These are phyloP conservation scores for Eulithis testata DNA, from an alignment of 2,888 invertebrate genomes.

Conservation along the genomic window DNA sequence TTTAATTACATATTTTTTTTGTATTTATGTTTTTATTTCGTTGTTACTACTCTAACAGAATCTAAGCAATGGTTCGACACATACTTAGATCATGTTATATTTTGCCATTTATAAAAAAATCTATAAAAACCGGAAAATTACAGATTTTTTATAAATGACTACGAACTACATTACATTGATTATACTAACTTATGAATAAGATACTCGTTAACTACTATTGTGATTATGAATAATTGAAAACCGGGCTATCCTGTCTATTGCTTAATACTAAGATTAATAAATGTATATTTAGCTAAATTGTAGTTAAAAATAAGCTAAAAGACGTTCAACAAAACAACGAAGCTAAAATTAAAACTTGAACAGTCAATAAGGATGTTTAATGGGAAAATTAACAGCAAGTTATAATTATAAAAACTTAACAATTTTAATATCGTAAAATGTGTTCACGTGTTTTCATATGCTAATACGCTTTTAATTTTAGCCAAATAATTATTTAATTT, in stretches of 20 bases:
- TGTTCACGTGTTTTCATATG: constrained; percentile 34
- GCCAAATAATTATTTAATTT: background rate
- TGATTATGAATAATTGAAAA: constrained; percentile 79
- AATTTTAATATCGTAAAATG: constrained; percentile 50
- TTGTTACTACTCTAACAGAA: constrained; percentile 76
- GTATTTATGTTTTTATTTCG: constrained; percentile 77
- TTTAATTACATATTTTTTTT: constrained; percentile 75
- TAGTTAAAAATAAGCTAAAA: constrained; percentile 65
- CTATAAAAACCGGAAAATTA: constrained; percentile 25
- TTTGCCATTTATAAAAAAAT: constrained; percentile 60
- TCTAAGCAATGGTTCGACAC: constrained; percentile 47
- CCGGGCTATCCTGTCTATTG: constrained; percentile 83
- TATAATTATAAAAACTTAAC: constrained; percentile 76
- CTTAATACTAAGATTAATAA: constrained; percentile 76
- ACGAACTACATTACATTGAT: constrained; percentile 80
- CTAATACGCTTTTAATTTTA: constrained; percentile 36
- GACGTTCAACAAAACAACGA: constrained; percentile 69
- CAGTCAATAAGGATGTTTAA: constrained; percentile 81
- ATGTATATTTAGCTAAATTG: constrained; percentile 80
- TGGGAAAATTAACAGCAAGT: constrained; percentile 78
- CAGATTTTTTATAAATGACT: constrained; percentile 48
- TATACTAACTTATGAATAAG: constrained; percentile 75
- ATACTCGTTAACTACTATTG: constrained; percentile 71
- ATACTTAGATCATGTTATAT: constrained; percentile 56
- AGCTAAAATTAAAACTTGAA: constrained; percentile 71